Evolutionary conservation across 2,888 invertebrate species (phyloP), one percentile per base, ranked within the genome.

Genomic region (Drosophila lutescens): DNA sequence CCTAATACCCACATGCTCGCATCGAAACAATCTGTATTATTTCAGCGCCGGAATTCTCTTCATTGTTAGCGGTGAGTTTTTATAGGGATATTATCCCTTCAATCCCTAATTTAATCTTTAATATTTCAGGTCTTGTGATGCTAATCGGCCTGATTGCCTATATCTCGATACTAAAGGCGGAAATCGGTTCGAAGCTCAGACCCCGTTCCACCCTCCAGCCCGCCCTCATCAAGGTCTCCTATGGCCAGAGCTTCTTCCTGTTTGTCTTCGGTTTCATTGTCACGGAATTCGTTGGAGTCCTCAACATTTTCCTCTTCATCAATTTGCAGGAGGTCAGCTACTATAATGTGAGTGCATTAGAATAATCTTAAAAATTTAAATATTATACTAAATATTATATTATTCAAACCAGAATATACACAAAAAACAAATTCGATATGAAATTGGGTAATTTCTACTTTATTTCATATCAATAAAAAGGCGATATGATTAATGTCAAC

Each of bases 101-200:
- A 36, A 12, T 12, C 34, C 12, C 30, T 1, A 36, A 36, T 0
- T 4, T 10, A 1, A 17, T 10, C n/a, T 40, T 30, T 4, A 1
- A n/a, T 0, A 15, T 38, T 43, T 1, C 53, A 97, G 98, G 97
- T 91, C 93, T 98, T 76, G 94, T 97, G 78, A 97, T 98, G 96
- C 94, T 98, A 85, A 96, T 97, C 80, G 98, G 97, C 53, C 94
- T 98, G 91, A 97, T 98, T 89, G 97, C 97, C 94, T 98, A 97
- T 94, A 97, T 98, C 93, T 97, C 97, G 62, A 95, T 97, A 89
- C 96, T 98, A 91, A 98, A 98, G 92, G 96, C 97, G 10, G 97
- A 98, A 94, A 94, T 98, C 49, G 97, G 97, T 47, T 95, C 96
- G 89, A 98, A 98, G 92, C 93, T 98, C 67, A 94, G 96, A 71